Evolutionary conservation across 2,888 invertebrate genomes (phyloP).

Genomic region (Callyntrura guangdongensis): DNA sequence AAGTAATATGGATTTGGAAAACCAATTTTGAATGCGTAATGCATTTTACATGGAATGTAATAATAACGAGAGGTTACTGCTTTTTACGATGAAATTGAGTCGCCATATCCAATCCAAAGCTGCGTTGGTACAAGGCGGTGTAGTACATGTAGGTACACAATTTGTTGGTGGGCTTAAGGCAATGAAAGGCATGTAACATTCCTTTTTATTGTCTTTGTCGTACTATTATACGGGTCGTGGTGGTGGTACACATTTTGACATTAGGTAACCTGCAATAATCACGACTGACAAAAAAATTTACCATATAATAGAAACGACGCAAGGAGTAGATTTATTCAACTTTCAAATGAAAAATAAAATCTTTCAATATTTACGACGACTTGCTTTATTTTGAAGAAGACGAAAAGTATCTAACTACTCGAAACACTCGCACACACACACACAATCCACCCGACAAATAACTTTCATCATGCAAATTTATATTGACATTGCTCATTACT

Average conservation of each 20-base stretch:
- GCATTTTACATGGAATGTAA: background rate
- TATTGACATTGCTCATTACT: slow-evolving; percentile 51
- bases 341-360: slow-evolving; percentile 24
- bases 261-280: slow-evolving; percentile 9
- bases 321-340: background rate
- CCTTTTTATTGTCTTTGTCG: background rate
- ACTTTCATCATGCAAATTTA: slow-evolving; percentile 55
- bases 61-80: background rate
- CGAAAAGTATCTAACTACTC: slow-evolving; percentile 2
- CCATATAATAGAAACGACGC: slow-evolving; percentile 21
- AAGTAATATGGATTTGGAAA: slow-evolving; percentile 24
- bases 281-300: slow-evolving; percentile 6
- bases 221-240: background rate
- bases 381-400: background rate
- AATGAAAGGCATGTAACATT: slow-evolving; percentile 7
- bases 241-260: background rate
- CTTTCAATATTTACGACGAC: background rate
- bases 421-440: no score
- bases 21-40: slow-evolving; percentile 25
- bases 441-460: slow-evolving; percentile 30
- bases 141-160: background rate
- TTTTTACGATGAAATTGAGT: slow-evolving; percentile 24
- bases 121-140: background rate
- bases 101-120: background rate
- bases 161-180: background rate